Evolutionary conservation across 92 coral and sea anemone genomes (phyloP).

Genomic region (Parazoanthus atlanticus): DNA sequence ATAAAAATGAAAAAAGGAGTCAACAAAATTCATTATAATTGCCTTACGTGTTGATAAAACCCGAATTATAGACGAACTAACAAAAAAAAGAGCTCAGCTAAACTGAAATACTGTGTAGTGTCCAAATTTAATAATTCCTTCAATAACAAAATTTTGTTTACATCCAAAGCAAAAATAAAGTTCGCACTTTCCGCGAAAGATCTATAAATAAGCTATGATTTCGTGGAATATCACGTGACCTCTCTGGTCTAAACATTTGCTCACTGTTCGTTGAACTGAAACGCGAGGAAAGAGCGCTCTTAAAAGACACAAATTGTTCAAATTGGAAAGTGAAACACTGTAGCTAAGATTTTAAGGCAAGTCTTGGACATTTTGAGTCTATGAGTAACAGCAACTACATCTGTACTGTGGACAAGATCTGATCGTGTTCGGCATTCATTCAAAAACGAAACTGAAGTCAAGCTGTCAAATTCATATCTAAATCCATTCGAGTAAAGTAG

Average conservation of each 20-base stretch:
- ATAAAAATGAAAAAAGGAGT: not conserved
- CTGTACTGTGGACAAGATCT: too few species aligned
- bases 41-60: too few species aligned
- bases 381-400: too few species aligned
- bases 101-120: too few species aligned
- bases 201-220: not conserved
- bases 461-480: too few species aligned
- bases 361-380: too few species aligned
- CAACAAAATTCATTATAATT: not conserved
- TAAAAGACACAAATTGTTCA: not conserved
- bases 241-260: not conserved
- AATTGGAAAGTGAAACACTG: not conserved
- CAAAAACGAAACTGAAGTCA: too few species aligned
- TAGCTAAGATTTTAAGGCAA: too few species aligned
- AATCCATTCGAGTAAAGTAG: not conserved
- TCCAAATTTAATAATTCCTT: too few species aligned
- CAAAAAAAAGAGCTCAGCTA: too few species aligned
- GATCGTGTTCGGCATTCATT: too few species aligned
- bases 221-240: constrained; percentile 27
- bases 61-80: not conserved
- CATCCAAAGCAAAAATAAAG: not conserved
- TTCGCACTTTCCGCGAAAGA: not conserved
- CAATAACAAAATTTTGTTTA: not conserved
- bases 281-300: not conserved
- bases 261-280: not conserved